phyloP scores from a whole-genome alignment of 1,140 invertebrate species.

The Atta colombica region DNA sequence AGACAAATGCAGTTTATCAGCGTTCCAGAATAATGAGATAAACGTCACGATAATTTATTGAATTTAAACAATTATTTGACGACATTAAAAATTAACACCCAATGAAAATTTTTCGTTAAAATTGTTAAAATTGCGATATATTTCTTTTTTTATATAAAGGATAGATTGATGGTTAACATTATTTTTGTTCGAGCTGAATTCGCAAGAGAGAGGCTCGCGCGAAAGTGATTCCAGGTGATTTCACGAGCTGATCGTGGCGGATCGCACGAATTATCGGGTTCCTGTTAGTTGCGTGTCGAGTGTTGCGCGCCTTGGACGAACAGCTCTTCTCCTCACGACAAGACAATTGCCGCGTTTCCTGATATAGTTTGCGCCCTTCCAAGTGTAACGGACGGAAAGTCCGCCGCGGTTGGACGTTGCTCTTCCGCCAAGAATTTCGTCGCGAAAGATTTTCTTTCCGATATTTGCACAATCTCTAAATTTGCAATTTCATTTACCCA shows the following conservation, averaged over 20 bases:
- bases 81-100: not conserved
- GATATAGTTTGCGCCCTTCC: conserved; percentile 78
- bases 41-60: not conserved
- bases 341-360: conserved; percentile 85
- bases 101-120: not conserved
- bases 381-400: conserved; percentile 77
- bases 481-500: conserved; percentile 11
- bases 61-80: not conserved
- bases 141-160: not conserved
- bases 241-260: conserved; percentile 59
- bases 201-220: conserved; percentile 1
- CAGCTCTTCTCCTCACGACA: conserved; percentile 80
- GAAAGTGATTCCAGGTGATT: conserved; percentile 54
- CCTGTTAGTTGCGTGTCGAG: conserved; percentile 84
- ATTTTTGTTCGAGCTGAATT: conserved; percentile 20
- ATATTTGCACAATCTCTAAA: conserved; percentile 43
- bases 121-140: not conserved
- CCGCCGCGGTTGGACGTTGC: conserved; percentile 27
- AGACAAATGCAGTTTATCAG: not conserved
- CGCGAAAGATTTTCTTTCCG: conserved; percentile 20
- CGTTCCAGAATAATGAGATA: not conserved
- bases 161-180: not conserved
- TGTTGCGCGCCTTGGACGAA: conserved; percentile 78
- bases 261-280: conserved; percentile 82
- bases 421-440: conserved; percentile 46